These are phyloP conservation scores for Meteorus sp. DNA, from an alignment of 1,140 invertebrate genomes.

Conservation along the genomic window DNA sequence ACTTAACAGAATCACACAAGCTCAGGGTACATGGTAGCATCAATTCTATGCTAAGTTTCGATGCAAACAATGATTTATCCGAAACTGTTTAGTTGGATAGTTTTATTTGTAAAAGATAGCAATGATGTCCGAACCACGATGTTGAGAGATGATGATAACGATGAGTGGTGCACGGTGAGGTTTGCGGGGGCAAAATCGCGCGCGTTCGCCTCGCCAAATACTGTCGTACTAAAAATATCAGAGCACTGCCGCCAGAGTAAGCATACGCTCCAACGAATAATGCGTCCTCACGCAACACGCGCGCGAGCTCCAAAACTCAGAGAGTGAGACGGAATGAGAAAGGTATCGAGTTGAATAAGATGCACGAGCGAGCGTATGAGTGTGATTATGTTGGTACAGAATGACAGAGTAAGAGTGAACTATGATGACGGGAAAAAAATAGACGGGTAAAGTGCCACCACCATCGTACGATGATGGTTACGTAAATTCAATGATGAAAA, in stretches of 20 bases:
- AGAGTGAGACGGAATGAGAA: slow-evolving; percentile 19
- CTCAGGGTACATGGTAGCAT: too few relatives aligned
- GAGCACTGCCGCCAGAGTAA: slow-evolving; percentile 31
- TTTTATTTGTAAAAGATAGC: neutral
- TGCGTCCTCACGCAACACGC: slow-evolving; percentile 33
- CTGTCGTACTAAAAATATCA: slow-evolving; percentile 55
- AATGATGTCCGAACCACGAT: too few relatives aligned
- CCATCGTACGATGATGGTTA: slow-evolving; percentile 30
- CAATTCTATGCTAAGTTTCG: too few relatives aligned
- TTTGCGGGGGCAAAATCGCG: neutral
- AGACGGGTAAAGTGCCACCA: neutral
- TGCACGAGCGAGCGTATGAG: too few relatives aligned
- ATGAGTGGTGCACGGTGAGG: slow-evolving; percentile 29
- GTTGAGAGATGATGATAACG: slow-evolving; percentile 27
- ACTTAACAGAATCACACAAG: too few relatives aligned
- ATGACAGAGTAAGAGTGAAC: too few relatives aligned
- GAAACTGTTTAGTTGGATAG: too few relatives aligned
- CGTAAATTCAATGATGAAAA: slow-evolving; percentile 34
- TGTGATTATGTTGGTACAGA: too few relatives aligned
- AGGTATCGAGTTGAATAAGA: slow-evolving; percentile 9
- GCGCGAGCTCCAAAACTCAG: slow-evolving; percentile 14
- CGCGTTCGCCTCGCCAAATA: slow-evolving; percentile 49
- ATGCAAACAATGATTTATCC: too few relatives aligned
- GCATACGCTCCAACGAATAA: slow-evolving; percentile 29
- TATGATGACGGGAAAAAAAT: slow-evolving; percentile 6